Evolutionary conservation across 2,888 invertebrate species (phyloP), one percentile per base, ranked within the genome.

Genomic region (Xestobium rufovillosum): DNA sequence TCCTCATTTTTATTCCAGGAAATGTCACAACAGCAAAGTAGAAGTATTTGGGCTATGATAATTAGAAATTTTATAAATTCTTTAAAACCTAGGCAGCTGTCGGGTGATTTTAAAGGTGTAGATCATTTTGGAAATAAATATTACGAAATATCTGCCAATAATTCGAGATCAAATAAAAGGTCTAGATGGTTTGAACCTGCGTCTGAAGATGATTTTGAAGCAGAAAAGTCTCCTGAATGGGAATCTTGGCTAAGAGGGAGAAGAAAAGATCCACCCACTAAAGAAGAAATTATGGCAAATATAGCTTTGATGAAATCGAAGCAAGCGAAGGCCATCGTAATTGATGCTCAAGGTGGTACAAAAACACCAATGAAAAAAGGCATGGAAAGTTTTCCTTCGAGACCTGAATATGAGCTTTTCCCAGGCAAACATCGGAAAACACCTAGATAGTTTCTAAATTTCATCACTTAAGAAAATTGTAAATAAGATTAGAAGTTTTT

Each of bases 171-270:
- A n/a, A 81, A 81, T 0, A 80, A 79, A 59, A 57, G 79, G 0
- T 70, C 73, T 1, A 67, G 89, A 32, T 87, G 81, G 79, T 89
- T 84, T 64, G 76, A 76, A 33, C 84, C 87, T 0, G 63, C 69
- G 0, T 67, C 70, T 28, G 72, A 75, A 11, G 69, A 71, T 26
- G 74, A 78, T 41, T 83, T 83, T 50, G 73, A 80, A 44, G 77
- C 81, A 55, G 83, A 85, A 53, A 57, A 86, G 50, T 85, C 90
- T 1, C 75, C 84, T 1, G 90, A 90, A 65, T 91, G 91, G 91
- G 86, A 88, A 57, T 71, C 89, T 4, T 91, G 90, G 90, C 65
- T 91, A 30, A 69, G 90, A 47, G 72, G 51, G 4, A 50, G 65
- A 38, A 60, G 78, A 49, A 54, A 51, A 2, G 70, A 76, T 0